These are phyloP conservation scores for Electrona antarctica DNA, from an alignment of 2,113 vertebrate genomes.

Conservation along the genomic window DNA sequence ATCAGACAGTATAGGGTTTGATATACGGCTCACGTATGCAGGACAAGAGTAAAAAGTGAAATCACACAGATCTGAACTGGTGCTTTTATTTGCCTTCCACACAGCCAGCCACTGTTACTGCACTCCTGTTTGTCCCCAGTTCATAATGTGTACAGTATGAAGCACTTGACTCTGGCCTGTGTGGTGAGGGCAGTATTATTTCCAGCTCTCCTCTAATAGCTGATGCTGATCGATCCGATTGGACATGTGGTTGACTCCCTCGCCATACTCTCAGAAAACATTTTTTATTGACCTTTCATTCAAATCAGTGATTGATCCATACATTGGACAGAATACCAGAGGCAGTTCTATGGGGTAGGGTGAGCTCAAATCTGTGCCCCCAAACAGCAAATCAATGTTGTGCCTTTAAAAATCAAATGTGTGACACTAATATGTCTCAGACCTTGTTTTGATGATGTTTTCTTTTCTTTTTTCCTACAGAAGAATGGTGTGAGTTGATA, in stretches of 20 bases:
- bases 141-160: background rate
- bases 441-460: constrained; percentile 1
- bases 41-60: background rate
- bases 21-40: too few relatives aligned
- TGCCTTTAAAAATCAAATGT: constrained; percentile 14
- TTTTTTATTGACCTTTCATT: too few relatives aligned
- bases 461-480: constrained; percentile 12
- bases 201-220: background rate
- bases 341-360: background rate
- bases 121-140: background rate
- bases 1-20: background rate
- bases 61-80: background rate
- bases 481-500: constrained; percentile 18
- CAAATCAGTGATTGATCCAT: too few relatives aligned
- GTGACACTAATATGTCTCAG: constrained; percentile 1
- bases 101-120: background rate
- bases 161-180: background rate
- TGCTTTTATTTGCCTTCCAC: background rate
- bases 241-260: background rate
- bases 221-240: background rate
- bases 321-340: too few relatives aligned
- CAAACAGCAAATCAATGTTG: constrained; percentile 1
- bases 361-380: background rate
- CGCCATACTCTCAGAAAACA: background rate
- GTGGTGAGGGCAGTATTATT: constrained; percentile 3